Conservation (phyloP, 2,113 vertebrate species). For the Paralichthys olivaceus region DNA sequence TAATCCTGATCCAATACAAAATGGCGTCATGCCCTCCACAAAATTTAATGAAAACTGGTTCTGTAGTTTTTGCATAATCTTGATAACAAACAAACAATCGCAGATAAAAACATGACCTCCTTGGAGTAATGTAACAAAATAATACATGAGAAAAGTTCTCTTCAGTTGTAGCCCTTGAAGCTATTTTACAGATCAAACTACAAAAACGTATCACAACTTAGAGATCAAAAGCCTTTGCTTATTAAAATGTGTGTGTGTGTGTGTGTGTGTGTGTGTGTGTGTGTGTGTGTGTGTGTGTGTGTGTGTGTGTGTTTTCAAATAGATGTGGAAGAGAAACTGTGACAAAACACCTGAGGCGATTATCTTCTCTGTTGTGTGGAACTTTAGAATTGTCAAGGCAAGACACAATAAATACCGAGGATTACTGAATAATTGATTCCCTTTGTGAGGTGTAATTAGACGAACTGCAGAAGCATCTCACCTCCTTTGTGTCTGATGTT, state of each 20-base stretch:
- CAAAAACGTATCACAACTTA: background rate
- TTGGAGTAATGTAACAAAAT: background rate
- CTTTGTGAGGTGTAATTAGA: conserved; percentile 44
- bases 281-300: background rate
- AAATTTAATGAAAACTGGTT: too few relatives aligned
- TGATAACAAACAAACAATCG: too few relatives aligned
- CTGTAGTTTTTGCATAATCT: too few relatives aligned
- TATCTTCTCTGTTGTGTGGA: conserved; percentile 15
- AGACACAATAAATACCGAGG: conserved; percentile 20
- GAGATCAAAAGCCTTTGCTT: background rate
- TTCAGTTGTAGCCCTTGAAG: background rate
- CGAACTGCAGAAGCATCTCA: background rate
- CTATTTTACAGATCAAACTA: too few relatives aligned
- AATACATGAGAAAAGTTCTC: background rate
- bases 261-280: background rate
- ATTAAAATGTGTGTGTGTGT: background rate
- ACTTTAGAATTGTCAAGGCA: background rate
- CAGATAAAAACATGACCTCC: background rate
- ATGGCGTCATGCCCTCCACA: too few relatives aligned
- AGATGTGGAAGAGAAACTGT: background rate
- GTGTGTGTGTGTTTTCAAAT: background rate
- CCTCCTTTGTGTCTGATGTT: conserved; percentile 18
- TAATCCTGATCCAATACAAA: too few relatives aligned
- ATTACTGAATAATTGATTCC: conserved; percentile 52
- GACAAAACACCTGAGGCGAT: conserved; percentile 11